Percentiles rank a stretch among this genome's conserved stretches.
Conservation (phyloP, 1,140 invertebrate genomes). For the Hyles vespertilio region DNA sequence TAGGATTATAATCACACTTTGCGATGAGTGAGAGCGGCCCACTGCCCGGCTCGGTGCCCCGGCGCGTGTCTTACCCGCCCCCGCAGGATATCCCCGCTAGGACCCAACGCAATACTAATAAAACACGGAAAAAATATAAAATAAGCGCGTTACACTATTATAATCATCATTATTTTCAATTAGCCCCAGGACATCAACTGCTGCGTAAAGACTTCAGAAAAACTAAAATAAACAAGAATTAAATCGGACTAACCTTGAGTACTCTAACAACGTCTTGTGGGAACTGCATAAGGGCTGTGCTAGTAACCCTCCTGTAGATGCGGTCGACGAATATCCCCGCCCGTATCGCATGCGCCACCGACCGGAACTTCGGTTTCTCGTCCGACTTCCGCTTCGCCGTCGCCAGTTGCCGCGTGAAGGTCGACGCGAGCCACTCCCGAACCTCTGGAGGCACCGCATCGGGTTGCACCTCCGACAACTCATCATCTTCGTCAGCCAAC, state of each 20-base stretch:
- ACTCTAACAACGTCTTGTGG: slow-evolving; percentile 91
- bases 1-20: too few species aligned
- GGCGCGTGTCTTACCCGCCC: too few species aligned
- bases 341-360: slow-evolving; percentile 97
- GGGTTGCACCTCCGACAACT: slow-evolving; percentile 95
- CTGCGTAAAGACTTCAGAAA: not conserved
- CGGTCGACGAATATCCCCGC: slow-evolving; percentile 98
- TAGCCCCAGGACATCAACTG: too few species aligned
- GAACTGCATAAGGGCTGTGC: slow-evolving; percentile 91
- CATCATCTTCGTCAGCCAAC: slow-evolving; percentile 93
- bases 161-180: too few species aligned
- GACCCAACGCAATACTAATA: too few species aligned
- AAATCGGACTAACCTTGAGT: slow-evolving; percentile 83
- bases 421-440: slow-evolving; percentile 96
- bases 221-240: not conserved
- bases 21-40: too few species aligned
- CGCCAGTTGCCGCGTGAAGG: slow-evolving; percentile 94
- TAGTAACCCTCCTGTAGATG: slow-evolving; percentile 93
- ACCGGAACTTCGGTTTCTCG: slow-evolving; percentile 92
- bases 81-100: too few species aligned
- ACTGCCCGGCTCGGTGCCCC: too few species aligned
- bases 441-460: slow-evolving; percentile 97
- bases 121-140: too few species aligned
- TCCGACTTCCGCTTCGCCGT: slow-evolving; percentile 84
- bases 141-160: too few species aligned